Base-by-base conservation (phyloP, 2,888 invertebrate genomes). In the Chrysina gloriosa region DNA sequence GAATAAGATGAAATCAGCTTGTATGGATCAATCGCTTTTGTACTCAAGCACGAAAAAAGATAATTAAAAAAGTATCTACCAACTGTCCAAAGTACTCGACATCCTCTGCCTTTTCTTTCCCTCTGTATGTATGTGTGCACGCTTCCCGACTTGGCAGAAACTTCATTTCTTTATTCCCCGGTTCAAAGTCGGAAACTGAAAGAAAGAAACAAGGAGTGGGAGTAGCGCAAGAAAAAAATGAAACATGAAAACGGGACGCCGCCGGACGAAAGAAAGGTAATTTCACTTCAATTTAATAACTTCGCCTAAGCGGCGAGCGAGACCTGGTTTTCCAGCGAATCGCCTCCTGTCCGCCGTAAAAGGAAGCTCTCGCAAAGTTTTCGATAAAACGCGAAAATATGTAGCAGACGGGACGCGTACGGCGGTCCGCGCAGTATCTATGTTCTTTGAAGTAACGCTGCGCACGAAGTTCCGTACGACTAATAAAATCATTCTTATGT, bases 231-330 rank as follows among this genome's bases (percentile, higher is more conserved):
- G 45, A 61, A 39, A 56, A 36, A 56, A 14, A 39, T 42, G 27
- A 42, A 42, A 61, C 25, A 42, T 16, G 14, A 42, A 29, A 61
- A 61, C 42, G 25, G 19, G 31, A 61, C 11, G 9, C 14, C 11
- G 27, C 39, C n/a, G 23, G 48, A 50, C 2, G 58, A 27, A 25
- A 42, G 42, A 61, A 42, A 42, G 27, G 42, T 42, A 61, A 42
- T 42, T 61, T 61, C 16, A 61, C 42, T n/a, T 42, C 42, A 61
- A 61, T 61, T 58, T 58, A 58, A 58, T 42, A 61, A 61, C 42
- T 61, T 61, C 5, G 7, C 16, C 27, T 25, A 39, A 61, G 16
- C 58, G 58, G 4, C 39, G 34, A 39, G 23, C 52, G 52, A 9
- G 16, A 31, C n/a, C 25, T 11, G 25, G 48, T 11, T 48, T 48